These are phyloP conservation scores for Desmodus rotundus DNA, from an alignment of 2,113 vertebrate genomes.

Conservation along the genomic window DNA sequence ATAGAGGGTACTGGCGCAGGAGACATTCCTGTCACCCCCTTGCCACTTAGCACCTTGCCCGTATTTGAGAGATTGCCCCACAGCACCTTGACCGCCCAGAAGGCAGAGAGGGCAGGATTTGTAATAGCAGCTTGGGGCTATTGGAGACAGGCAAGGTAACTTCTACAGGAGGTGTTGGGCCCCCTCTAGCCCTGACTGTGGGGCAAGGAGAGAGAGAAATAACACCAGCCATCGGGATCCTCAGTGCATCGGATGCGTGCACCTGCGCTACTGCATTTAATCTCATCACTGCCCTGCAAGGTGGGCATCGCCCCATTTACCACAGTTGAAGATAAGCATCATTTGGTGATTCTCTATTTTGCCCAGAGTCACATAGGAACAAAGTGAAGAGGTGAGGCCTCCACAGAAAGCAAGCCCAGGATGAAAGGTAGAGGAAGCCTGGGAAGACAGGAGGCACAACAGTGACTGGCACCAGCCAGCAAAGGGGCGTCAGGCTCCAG, in stretches of 20 bases:
- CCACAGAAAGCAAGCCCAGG: not conserved
- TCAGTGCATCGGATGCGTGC: rapidly evolving
- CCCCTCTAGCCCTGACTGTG: not conserved
- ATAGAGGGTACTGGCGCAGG: not conserved
- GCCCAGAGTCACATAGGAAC: not conserved
- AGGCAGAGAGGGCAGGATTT: not conserved
- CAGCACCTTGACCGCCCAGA: not conserved
- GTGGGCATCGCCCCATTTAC: not conserved
- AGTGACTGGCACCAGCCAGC: rapidly evolving
- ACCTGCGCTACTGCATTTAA: not conserved
- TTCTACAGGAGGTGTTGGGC: not conserved
- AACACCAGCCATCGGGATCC: not conserved
- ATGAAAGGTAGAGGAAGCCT: not conserved
- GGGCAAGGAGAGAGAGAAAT: not conserved
- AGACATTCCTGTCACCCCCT: not conserved
- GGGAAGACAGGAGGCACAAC: not conserved
- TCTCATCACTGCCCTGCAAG: not conserved
- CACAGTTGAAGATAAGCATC: not conserved
- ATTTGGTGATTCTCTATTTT: not conserved
- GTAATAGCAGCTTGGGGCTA: not conserved
- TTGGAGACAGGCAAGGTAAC: not conserved
- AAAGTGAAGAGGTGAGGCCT: not conserved
- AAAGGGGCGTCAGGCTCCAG: not conserved
- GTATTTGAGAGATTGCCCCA: not conserved
- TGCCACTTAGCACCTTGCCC: not conserved